Evolutionary conservation across 2,888 invertebrate genomes (phyloP), one percentile per base, ranked within the genome.

Genomic region (Diaphora mendica): DNA sequence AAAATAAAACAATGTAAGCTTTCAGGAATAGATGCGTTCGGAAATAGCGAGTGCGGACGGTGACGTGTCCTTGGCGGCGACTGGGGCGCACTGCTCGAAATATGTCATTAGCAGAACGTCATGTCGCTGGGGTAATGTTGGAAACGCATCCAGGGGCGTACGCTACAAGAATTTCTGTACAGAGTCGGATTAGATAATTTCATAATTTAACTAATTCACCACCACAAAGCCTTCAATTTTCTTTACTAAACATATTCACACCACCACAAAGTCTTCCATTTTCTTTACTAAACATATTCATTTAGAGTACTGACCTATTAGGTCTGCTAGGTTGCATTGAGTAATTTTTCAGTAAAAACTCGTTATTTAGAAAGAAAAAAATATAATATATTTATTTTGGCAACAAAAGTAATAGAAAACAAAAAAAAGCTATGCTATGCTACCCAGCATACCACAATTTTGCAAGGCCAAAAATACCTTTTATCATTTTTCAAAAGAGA

Each of bases 1-100:
- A 89, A 94, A 95, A 95, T 95, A 95, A 94, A 92, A 95, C 94
- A 94, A 94, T 94, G 93, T 93, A 91, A 92, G 94, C 91, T 93
- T 93, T 94, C 93, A 93, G 93, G 93, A 94, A 94, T 94, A 93
- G 93, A 86, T 86, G 89, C 80, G 85, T 89, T 89, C 88, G 87
- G 89, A 95, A 94, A 94, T 94, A 94, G 89, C 86, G 81, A 83
- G 87, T 88, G 88, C 89, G 90, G 90, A 89, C 90, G 90, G 92
- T 91, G 93, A 92, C 90, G 92, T 85, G 94, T 91, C 95, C 94
- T 95, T 94, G 94, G 89, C 89, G 88, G 88, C 88, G 89, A 79
- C 80, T 83, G 84, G 84, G 84, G 84, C 86, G 85, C 87, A 84
- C 88, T 85, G 90, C 90, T 87, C 87, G 88, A 90, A 92, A 92